phyloP scores from a whole-genome alignment of 2,797 vertebrate genomes.

The Falco concolor region DNA sequence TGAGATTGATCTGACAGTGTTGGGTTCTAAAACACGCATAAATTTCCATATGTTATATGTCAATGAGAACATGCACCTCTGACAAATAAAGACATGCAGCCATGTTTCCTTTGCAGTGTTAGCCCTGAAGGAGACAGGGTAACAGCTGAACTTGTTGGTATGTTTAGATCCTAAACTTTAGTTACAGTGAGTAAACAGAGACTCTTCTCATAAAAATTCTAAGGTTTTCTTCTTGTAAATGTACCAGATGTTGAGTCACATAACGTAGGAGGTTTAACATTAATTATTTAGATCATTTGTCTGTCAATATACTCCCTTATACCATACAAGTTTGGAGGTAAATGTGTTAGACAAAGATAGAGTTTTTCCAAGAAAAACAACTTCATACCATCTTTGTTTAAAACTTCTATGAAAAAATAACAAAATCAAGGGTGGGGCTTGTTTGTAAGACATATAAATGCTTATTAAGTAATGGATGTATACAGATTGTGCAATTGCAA shows the following conservation, averaged over 20 bases:
- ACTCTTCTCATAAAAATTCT: slow-evolving; percentile 40
- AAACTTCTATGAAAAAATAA: neutral
- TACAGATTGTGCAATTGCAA: neutral
- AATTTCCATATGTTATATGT: neutral
- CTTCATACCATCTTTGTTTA: neutral
- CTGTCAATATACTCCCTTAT: slow-evolving; percentile 3
- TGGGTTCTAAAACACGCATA: neutral
- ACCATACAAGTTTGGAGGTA: neutral
- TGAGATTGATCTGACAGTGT: neutral
- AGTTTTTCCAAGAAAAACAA: neutral
- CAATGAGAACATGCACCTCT: neutral
- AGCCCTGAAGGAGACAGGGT: neutral
- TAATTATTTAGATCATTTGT: slow-evolving; percentile 54
- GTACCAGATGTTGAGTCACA: slow-evolving; percentile 57
- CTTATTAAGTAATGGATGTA: neutral
- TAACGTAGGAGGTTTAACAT: neutral
- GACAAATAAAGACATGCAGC: neutral
- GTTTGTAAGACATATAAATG: neutral
- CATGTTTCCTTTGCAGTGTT: neutral
- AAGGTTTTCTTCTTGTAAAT: slow-evolving; percentile 50
- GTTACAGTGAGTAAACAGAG: slow-evolving; percentile 14
- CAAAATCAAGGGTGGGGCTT: neutral
- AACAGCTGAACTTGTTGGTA: neutral
- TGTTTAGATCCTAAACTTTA: slow-evolving; percentile 18
- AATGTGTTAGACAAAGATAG: neutral